Conservation (phyloP, 1,140 invertebrate species). For the Drosophila ambigua region DNA sequence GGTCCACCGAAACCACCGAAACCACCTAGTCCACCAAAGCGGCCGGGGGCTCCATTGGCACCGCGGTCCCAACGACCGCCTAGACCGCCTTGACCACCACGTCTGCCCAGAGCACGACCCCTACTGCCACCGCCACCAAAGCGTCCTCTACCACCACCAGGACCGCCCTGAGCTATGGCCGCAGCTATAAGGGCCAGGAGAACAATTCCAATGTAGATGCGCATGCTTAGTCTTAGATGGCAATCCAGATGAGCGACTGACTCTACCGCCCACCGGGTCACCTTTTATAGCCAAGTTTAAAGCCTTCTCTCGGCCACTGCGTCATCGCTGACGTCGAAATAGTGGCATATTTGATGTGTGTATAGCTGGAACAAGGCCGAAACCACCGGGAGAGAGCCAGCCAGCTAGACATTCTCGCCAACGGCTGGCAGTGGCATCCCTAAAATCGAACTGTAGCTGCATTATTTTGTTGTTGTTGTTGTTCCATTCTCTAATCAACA, state of each 20-base stretch:
- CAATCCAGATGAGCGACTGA: conserved; percentile 25
- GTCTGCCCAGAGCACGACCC: background rate
- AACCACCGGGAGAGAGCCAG: background rate
- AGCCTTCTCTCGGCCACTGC: too few species aligned
- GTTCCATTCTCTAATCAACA: too few species aligned
- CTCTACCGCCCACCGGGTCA: background rate
- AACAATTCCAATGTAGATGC: conserved; percentile 35
- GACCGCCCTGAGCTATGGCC: conserved; percentile 38
- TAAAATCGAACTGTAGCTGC: too few species aligned
- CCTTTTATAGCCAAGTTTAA: conserved; percentile 45
- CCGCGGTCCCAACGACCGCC: background rate
- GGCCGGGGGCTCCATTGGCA: background rate
- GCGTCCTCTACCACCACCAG: conserved; percentile 16
- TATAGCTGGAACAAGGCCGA: conserved; percentile 41
- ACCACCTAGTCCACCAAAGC: background rate
- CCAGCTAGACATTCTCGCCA: too few species aligned
- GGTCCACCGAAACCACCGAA: background rate
- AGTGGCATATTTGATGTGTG: conserved; percentile 15
- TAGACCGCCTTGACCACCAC: background rate
- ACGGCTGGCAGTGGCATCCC: too few species aligned
- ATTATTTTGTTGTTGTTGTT: too few species aligned
- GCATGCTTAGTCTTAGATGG: conserved; percentile 33
- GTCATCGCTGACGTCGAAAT: conserved; percentile 21
- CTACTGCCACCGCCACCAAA: conserved; percentile 6
- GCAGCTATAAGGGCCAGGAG: conserved; percentile 48